Conservation (phyloP, 2,113 vertebrate species). For the Corydoras sp. region DNA sequence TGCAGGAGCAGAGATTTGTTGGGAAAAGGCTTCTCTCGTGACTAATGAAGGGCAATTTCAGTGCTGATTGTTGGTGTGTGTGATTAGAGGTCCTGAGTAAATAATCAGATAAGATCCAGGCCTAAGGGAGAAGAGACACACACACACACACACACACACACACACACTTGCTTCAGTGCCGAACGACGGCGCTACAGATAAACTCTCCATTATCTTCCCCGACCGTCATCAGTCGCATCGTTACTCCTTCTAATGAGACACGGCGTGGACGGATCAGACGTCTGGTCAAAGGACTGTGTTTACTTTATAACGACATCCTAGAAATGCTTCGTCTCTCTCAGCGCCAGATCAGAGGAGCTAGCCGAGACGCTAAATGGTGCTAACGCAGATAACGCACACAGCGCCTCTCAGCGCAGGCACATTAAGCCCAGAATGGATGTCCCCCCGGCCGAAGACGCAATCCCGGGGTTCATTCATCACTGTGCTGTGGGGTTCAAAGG, state of each 20-base stretch:
- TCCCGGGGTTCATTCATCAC: conserved; percentile 51
- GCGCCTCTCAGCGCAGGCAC: conserved; percentile 46
- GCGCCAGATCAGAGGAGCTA: conserved; percentile 29
- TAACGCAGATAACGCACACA: conserved; percentile 57
- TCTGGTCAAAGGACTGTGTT: conserved; percentile 61
- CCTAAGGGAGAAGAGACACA: conserved; percentile 57
- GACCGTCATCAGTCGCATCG: conserved; percentile 61
- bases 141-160: conserved; percentile 35
- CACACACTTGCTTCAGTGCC: conserved; percentile 25
- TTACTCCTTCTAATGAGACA: conserved; percentile 70
- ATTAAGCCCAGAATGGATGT: conserved; percentile 43
- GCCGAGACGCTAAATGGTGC: conserved; percentile 32
- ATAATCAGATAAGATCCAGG: conserved; percentile 65
- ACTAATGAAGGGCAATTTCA: conserved; percentile 59
- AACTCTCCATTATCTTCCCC: conserved; percentile 63
- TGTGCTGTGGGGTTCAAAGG: conserved; percentile 30
- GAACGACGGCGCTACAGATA: conserved; percentile 46
- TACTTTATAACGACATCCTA: conserved; percentile 61
- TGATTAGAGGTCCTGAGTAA: conserved; percentile 59
- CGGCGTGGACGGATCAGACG: conserved; percentile 49
- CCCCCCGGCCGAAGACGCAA: conserved; percentile 17
- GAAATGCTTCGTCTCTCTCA: conserved; percentile 63
- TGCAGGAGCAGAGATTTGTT: background rate
- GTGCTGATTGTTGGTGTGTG: conserved; percentile 55
- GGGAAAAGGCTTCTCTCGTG: conserved; percentile 20